Conservation (phyloP, 1,140 invertebrate species). For the Galleria mellonella region DNA sequence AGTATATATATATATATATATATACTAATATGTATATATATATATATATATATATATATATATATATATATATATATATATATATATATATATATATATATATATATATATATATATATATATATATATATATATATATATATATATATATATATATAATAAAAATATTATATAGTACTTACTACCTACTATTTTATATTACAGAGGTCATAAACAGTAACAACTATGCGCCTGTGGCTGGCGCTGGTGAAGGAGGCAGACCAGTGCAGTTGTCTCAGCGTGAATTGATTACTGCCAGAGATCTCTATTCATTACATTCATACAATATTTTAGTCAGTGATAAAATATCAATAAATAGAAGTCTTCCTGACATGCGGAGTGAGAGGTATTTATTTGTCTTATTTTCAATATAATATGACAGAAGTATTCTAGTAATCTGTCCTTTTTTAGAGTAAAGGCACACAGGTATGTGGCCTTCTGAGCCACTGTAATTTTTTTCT, state of each 20-base stretch:
- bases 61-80: too few species aligned
- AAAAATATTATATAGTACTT: too few species aligned
- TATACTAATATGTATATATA: too few species aligned
- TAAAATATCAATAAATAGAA: slow-evolving; percentile 91
- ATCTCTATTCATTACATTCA: slow-evolving; percentile 89
- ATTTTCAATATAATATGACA: background rate
- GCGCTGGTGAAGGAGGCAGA: slow-evolving; percentile 86
- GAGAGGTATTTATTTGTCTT: slow-evolving; percentile 73
- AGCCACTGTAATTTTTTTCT: too few species aligned
- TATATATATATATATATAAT: too few species aligned
- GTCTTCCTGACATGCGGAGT: slow-evolving; percentile 89
- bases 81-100: too few species aligned
- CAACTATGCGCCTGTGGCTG: slow-evolving; percentile 83
- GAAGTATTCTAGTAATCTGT: slow-evolving; percentile 14
- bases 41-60: too few species aligned
- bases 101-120: too few species aligned
- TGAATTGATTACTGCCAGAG: slow-evolving; percentile 84
- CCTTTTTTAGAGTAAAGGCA: too few species aligned
- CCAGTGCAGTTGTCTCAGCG: slow-evolving; percentile 86
- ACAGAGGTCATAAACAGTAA: slow-evolving; percentile 89
- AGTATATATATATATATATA: too few species aligned
- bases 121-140: too few species aligned
- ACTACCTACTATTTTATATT: slow-evolving; percentile 24
- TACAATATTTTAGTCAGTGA: slow-evolving; percentile 96
- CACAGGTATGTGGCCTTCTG: too few species aligned